A percentile compares a stretch with the other conserved stretches of the same genome.
Evolutionary conservation across 2,113 vertebrate species (phyloP).

Genomic region (Brachyistius frenatus): DNA sequence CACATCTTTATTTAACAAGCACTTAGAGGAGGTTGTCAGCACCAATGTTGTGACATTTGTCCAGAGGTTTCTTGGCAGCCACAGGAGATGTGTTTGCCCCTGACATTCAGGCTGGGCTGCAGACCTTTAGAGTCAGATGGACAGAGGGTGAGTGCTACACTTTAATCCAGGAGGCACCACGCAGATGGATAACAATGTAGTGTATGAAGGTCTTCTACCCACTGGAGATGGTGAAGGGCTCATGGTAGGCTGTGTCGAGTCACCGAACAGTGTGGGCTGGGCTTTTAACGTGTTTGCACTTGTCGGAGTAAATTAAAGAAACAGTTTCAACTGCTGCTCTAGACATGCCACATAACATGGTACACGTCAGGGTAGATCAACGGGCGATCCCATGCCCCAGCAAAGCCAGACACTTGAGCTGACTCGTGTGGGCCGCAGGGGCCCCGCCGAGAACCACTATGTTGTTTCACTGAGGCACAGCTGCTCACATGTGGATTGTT

Average conservation of each 20-base stretch:
- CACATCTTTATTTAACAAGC: conserved; percentile 78
- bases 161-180: conserved; percentile 57
- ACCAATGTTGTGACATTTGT: conserved; percentile 76
- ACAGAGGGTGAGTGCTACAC: conserved; percentile 49
- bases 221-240: conserved; percentile 48
- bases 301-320: conserved; percentile 76
- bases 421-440: conserved; percentile 45
- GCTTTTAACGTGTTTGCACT: conserved; percentile 77
- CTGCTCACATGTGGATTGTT: conserved; percentile 67
- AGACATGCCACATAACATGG: conserved; percentile 70
- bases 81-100: conserved; percentile 49
- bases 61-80: conserved; percentile 65
- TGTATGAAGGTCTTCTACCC: conserved; percentile 45
- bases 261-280: conserved; percentile 16
- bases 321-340: conserved; percentile 53
- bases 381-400: conserved; percentile 16
- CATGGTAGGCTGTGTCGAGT: neutral
- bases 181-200: conserved; percentile 53
- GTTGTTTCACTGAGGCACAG: conserved; percentile 50
- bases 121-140: conserved; percentile 63
- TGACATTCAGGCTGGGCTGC: conserved; percentile 64
- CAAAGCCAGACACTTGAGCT: conserved; percentile 56
- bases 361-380: conserved; percentile 70
- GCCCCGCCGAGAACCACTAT: conserved; percentile 34
- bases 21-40: conserved; percentile 73